These are phyloP conservation scores for Eupristina koningsbergeri DNA, from an alignment of 1,140 invertebrate genomes.

Conservation along the genomic window DNA sequence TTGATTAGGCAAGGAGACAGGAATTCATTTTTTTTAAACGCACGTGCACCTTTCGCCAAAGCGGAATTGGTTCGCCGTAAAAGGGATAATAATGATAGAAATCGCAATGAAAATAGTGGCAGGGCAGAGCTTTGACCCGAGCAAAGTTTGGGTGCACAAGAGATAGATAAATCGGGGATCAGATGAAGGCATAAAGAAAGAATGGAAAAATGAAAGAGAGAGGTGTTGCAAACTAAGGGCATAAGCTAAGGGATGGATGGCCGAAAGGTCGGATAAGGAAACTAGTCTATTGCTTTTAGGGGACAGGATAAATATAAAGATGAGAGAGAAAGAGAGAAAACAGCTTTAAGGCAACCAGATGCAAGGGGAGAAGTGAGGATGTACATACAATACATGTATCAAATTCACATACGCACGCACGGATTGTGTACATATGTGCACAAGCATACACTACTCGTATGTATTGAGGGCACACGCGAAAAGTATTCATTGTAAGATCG, in stretches of 20 bases:
- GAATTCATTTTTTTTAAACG: constrained; percentile 7
- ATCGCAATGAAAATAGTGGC: constrained; percentile 21
- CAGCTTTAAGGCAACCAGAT: constrained; percentile 70
- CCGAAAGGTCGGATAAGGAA: constrained; percentile 22
- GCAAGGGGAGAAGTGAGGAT: constrained; percentile 58
- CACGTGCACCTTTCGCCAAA: constrained; percentile 29
- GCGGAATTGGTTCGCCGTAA: not conserved
- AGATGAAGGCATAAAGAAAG: constrained; percentile 38
- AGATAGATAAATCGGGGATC: not conserved
- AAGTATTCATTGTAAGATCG: constrained; percentile 73
- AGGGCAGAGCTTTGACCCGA: constrained; percentile 11
- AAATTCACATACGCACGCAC: not conserved
- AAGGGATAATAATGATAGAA: constrained; percentile 28
- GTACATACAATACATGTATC: not conserved
- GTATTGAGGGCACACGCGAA: constrained; percentile 63
- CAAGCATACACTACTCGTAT: not conserved
- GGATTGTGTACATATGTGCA: too few species aligned
- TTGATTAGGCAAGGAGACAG: not conserved
- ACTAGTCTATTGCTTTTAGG: constrained; percentile 36
- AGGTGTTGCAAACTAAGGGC: constrained; percentile 14
- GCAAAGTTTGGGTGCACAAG: constrained; percentile 9
- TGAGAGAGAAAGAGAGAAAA: constrained; percentile 53
- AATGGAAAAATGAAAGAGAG: constrained; percentile 35
- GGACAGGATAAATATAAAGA: constrained; percentile 53
- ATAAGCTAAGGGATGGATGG: constrained; percentile 28